phyloP scores from a whole-genome alignment of 2,113 vertebrate species.

The Dromiciops gliroides region DNA sequence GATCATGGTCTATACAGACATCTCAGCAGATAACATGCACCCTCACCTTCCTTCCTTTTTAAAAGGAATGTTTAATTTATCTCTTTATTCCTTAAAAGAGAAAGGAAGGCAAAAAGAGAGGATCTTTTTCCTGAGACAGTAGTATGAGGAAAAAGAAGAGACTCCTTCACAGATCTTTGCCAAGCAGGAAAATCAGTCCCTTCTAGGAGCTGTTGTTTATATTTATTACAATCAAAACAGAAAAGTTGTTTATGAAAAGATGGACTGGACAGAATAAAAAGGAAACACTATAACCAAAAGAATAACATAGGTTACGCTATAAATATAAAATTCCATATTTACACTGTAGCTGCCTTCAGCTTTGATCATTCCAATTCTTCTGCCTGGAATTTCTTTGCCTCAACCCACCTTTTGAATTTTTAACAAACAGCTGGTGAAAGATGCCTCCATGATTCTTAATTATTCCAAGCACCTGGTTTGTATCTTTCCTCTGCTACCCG shows the following conservation, averaged over 20 bases:
- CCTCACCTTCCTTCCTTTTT: conserved; percentile 18
- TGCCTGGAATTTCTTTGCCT: neutral
- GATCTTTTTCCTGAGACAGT: conserved; percentile 25
- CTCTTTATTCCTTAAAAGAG: neutral
- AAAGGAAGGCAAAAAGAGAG: neutral
- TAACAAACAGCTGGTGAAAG: neutral
- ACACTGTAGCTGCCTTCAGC: too few species aligned
- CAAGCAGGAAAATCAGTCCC: conserved; percentile 30
- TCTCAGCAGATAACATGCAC: conserved; percentile 25
- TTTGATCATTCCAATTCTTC: neutral
- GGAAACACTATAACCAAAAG: conserved; percentile 5
- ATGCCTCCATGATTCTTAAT: neutral
- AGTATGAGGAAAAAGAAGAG: conserved; percentile 39
- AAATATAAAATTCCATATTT: neutral
- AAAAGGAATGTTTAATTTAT: conserved; percentile 16
- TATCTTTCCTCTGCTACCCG: neutral
- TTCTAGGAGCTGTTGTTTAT: conserved; percentile 51
- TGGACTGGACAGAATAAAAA: conserved; percentile 20
- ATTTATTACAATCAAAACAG: conserved; percentile 49
- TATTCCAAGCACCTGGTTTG: neutral
- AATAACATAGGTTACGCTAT: conserved; percentile 8
- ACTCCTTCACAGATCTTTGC: conserved; percentile 47
- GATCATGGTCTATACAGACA: conserved; percentile 8
- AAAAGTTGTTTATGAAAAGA: conserved; percentile 8
- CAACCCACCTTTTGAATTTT: neutral